Base-by-base conservation (phyloP, 2,888 invertebrate species). In the Archips xylosteana region DNA sequence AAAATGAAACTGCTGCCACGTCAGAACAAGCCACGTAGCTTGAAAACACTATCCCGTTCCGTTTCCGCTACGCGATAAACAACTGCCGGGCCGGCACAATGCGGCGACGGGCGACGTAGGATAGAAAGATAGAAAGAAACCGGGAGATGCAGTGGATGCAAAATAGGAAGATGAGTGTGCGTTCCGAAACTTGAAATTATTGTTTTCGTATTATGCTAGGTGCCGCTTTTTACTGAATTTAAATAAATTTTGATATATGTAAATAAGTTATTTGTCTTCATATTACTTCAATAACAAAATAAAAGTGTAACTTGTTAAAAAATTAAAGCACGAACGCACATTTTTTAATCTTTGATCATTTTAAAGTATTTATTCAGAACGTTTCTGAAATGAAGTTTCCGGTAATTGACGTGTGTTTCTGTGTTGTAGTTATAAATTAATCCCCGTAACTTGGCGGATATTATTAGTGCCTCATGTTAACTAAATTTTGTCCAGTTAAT, bases 11-110 rank as follows among this genome's bases (percentile, higher is more conserved):
- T 68, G 91, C 67, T 68, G 91, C 92, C 92, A 92, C 92, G 92
- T 92, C 92, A 91, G 86, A 87, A 81, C 79, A 72, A 79, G 81
- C 81, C 87, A 91, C 92, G 90, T 89, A 84, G 68, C 34, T 68
- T 23, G 32, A 39, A 15, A 49, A 39, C 81, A 84, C 86, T 87
- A 88, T 85, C 87, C 85, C 81, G 78, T 85, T 89, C 87, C 89
- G 83, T 83, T 84, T 82, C 82, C 84, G 80, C 82, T 85, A 83
- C 12, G 51, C 45, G 65, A 70, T 74, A 79, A 79, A 81, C 75
- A 81, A 81, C 78, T 82, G 82, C 78, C 79, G 23, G 23, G 76
- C 78, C 79, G 76, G 78, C 78, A 76, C 9, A 32, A 74, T 12
- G 39, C 15, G 12, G 49, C 49, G 59, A 3, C 15, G 32, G n/a